Evolutionary conservation across 1,140 invertebrate genomes (phyloP).

Genomic region (Papilio polyxenes): DNA sequence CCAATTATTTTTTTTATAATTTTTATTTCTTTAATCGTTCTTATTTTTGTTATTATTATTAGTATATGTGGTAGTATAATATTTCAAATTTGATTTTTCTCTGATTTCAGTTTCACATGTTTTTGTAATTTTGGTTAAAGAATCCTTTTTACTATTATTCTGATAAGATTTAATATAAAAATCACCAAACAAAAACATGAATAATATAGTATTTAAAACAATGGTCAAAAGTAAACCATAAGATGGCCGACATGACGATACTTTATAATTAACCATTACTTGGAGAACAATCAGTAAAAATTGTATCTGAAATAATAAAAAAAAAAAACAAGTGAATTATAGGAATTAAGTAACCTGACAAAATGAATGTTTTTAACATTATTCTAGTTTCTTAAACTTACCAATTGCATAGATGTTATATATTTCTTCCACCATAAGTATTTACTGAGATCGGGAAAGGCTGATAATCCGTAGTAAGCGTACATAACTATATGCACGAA

Average conservation of each 20-base stretch:
- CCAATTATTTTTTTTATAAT: too few relatives aligned
- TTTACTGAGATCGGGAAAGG: slow-evolving; percentile 88
- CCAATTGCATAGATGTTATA: slow-evolving; percentile 90
- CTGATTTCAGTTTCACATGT: background rate
- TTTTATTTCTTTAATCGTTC: too few relatives aligned
- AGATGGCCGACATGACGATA: background rate
- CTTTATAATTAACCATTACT: background rate
- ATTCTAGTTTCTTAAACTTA: slow-evolving; percentile 59
- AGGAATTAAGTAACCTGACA: too few relatives aligned
- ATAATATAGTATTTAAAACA: background rate
- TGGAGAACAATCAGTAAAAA: background rate
- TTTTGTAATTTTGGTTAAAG: background rate
- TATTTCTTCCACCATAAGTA: slow-evolving; percentile 96
- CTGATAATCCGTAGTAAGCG: slow-evolving; percentile 88
- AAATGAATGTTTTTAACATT: too few relatives aligned
- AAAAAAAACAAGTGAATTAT: too few relatives aligned
- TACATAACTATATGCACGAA: slow-evolving; percentile 90
- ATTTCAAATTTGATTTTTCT: background rate
- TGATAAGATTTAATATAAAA: background rate
- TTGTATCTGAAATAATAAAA: too few relatives aligned
- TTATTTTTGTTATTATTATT: too few relatives aligned
- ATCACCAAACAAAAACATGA: background rate
- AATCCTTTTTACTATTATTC: background rate
- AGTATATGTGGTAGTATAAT: too few relatives aligned
- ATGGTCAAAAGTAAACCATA: background rate